Percentiles rank a stretch among this genome's conserved stretches.
Conservation (phyloP, 2,113 vertebrate species). For the Esox niger region DNA sequence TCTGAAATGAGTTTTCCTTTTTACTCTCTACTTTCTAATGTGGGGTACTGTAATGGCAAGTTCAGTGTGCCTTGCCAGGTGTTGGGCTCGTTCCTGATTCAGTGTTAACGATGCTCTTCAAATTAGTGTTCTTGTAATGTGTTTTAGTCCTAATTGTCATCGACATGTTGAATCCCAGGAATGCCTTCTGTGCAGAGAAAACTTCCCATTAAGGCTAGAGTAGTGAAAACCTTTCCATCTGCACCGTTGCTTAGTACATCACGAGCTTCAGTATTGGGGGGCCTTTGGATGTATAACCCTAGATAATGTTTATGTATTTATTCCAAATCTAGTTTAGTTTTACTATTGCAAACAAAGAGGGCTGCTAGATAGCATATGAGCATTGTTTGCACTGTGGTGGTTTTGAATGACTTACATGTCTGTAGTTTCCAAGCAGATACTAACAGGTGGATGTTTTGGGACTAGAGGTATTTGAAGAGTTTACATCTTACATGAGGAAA, state of each 20-base stretch:
- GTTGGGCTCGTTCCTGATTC: background rate
- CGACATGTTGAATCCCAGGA: background rate
- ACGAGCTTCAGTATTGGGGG: too few species aligned
- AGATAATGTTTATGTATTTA: slow-evolving; percentile 49
- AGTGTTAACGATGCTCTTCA: background rate
- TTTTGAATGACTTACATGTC: background rate
- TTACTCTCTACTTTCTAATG: background rate
- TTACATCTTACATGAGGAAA: background rate
- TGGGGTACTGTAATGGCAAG: background rate
- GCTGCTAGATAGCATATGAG: slow-evolving; percentile 11
- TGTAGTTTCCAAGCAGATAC: background rate
- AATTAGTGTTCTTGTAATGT: background rate
- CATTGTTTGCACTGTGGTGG: slow-evolving; percentile 31
- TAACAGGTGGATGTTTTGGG: background rate
- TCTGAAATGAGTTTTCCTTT: background rate
- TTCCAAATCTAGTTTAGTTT: slow-evolving; percentile 34
- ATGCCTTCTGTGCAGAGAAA: background rate
- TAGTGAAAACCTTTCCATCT: background rate
- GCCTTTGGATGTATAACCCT: too few species aligned
- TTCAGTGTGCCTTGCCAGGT: slow-evolving; percentile 8
- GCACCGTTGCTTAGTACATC: background rate
- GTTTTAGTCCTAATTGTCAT: background rate
- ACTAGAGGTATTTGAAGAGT: background rate
- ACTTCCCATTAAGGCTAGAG: background rate
- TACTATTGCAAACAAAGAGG: background rate